Evolutionary conservation across 2,888 invertebrate genomes (phyloP), one percentile per base, ranked within the genome.

Genomic region (Invenusta paracnida): DNA sequence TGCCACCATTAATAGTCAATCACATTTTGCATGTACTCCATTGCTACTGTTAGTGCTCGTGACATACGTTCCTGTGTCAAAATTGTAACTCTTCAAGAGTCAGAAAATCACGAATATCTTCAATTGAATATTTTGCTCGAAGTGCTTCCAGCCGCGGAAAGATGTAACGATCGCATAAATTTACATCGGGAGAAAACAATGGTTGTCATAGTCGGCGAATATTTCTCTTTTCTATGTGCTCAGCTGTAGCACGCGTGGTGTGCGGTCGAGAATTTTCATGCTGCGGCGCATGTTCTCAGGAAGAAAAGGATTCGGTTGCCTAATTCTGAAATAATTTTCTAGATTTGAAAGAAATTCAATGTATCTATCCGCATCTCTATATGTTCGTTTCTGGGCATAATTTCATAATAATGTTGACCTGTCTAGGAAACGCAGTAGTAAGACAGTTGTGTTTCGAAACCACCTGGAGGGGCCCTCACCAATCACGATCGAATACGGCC

Each of bases 351-450:
- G 73, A 73, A 73, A 73, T n/a, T 73, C 73, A 23, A 73, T n/a
- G 25, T n/a, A 73, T 73, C 73, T 73, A 23, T 73, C 73, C 25
- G 73, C 11, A 73, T 73, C 23, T n/a, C n/a, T 23, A 73, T 73
- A n/a, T 5, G 5, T 25, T 73, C 73, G 25, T 73, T 73, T 23
- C 25, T 5, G 25, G 73, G 25, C 73, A 73, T n/a, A 73, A 73
- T 73, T 73, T 73, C 73, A 73, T 73, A 73, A 73, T 73, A 73
- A 73, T 73, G 73, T 5, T 73, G 25, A 73, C 27, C 73, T 5
- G 2, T 5, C 25, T 73, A 23, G 2, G 73, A n/a, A 13, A 73
- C 73, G n/a, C n/a, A n/a, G n/a, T n/a, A n/a, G n/a, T n/a, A n/a
- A n/a, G n/a, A n/a, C n/a, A n/a, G n/a, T n/a, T n/a, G n/a, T n/a